Conservation (phyloP, 2,888 invertebrate genomes). For the Blomia tropicalis region DNA sequence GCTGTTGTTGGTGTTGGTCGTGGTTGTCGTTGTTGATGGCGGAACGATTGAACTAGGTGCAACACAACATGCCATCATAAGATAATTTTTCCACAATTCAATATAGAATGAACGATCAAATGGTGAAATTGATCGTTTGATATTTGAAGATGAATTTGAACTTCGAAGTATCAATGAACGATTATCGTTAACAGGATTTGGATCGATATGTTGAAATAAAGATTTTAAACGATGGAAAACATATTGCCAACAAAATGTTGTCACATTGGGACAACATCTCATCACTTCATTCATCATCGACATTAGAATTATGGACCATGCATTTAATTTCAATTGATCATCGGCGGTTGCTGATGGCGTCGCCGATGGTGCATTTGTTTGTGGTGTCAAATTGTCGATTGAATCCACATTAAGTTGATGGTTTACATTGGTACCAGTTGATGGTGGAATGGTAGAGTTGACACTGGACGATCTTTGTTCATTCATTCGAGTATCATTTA, state of each 20-base stretch:
- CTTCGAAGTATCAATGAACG: conserved; percentile 67
- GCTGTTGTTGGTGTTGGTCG: neutral
- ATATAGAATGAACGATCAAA: conserved; percentile 86
- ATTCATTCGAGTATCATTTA: conserved; percentile 19
- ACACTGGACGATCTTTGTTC: conserved; percentile 1
- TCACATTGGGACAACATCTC: conserved; percentile 63
- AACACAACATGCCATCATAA: conserved; percentile 86
- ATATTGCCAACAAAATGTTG: conserved; percentile 86
- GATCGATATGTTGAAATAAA: conserved; percentile 81
- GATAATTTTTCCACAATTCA: conserved; percentile 94
- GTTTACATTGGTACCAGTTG: neutral
- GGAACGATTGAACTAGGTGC: conserved; percentile 66
- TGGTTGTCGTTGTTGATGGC: neutral
- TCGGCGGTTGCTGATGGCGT: conserved; percentile 1
- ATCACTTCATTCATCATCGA: conserved; percentile 73
- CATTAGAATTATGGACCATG: conserved; percentile 77
- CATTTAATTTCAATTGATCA: conserved; percentile 43
- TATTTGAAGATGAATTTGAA: conserved; percentile 53
- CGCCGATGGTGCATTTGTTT: neutral
- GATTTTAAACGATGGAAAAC: conserved; percentile 77
- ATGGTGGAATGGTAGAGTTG: conserved; percentile 19
- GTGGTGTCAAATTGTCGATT: neutral
- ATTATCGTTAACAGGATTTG: conserved; percentile 84
- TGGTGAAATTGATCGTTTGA: conserved; percentile 52
- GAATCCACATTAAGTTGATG: neutral